A percentile compares a stretch with the other conserved stretches of the same genome.
These are phyloP conservation scores for Criorhina ranunculi DNA, from an alignment of 2,888 invertebrate species.

Conservation along the genomic window DNA sequence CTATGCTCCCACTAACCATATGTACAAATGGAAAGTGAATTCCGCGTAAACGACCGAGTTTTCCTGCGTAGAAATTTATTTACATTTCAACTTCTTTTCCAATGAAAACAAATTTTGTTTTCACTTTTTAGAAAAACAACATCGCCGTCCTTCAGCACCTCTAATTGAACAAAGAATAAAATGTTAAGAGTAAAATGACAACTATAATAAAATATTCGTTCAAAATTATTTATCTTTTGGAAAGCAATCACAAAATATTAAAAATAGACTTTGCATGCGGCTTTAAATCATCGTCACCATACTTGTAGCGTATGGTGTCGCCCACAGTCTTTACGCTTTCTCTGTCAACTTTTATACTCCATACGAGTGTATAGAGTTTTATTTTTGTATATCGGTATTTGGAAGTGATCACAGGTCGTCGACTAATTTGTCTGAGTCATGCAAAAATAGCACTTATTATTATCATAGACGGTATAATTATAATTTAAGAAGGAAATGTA, in stretches of 20 bases:
- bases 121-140: neutral
- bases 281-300: conserved; percentile 6
- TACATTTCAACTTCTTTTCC: neutral
- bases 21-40: no score
- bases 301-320: neutral
- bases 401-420: conserved; percentile 24
- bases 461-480: conserved; percentile 2
- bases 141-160: neutral
- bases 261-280: conserved; percentile 15
- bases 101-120: neutral
- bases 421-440: conserved; percentile 44
- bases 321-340: conserved; percentile 15
- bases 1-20: no score
- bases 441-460: conserved; percentile 2
- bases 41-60: neutral
- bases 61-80: neutral
- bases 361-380: neutral
- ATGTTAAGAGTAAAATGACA: neutral
- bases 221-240: conserved; percentile 6
- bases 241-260: conserved; percentile 29
- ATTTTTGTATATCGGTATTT: conserved; percentile 15
- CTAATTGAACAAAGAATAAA: conserved; percentile 15
- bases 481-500: no score
- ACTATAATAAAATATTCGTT: neutral
- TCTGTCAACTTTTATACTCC: neutral